Base-by-base conservation (phyloP, 2,113 vertebrate genomes). In the Coreoperca whiteheadi region DNA sequence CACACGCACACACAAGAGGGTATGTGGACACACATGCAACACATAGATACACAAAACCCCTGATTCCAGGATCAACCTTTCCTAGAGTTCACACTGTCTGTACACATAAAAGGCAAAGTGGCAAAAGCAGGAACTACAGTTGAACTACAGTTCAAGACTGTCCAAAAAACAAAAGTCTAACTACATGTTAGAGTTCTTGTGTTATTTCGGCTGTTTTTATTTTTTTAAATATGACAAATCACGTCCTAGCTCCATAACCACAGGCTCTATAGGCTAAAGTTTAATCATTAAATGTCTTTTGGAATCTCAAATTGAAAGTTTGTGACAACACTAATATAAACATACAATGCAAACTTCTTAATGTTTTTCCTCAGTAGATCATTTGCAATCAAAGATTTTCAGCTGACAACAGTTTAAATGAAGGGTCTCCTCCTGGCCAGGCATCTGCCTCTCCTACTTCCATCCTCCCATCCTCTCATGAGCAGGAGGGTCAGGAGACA, bases 391-490 rank as follows among this genome's bases (percentile, higher is more conserved):
- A 59, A 68, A 57, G 16, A 21, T 81, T 72, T 87, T 76, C n/a
- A 74, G 43, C 68, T 77, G 74, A 85, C 87, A 85, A 28, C 48
- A 82, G 25, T 73, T 77, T 67, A 73, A 91, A 88, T 64, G 88
- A 91, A 74, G 84, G 82, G 43, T 77, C 68, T 85, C 68, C 71
- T 78, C 73, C 53, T 53, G 71, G 59, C 63, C 79, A 54, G 78
- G 80, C 92, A 91, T 86, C 92, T 90, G 87, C 91, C 78, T 86
- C 76, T 95, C 95, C 95, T 93, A 88, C 87, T 67, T 85, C 88
- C 64, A 78, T 85, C 86, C 76, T 87, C 56, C 79, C 86, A 84
- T 82, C 89, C 87, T 91, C 84, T 89, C 88, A 79, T 60, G 87
- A 80, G 65, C 83, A 73, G 88, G 74, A 88, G 87, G 86, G 81